phyloP scores from a whole-genome alignment of 2,113 vertebrate genomes.

The Triplophysa rosa region DNA sequence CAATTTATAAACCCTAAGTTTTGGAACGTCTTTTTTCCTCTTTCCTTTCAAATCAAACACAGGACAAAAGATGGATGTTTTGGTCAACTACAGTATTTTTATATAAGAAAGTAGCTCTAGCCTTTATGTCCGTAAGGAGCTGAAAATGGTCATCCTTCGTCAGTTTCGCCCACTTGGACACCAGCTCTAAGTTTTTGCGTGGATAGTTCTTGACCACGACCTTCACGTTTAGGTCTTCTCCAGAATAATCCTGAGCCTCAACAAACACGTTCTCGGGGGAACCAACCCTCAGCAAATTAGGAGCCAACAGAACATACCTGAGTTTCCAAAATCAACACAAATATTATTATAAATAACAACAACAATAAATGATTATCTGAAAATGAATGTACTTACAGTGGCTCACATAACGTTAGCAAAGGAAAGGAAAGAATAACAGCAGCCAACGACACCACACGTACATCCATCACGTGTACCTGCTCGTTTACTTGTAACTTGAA shows the following conservation, averaged over 20 bases:
- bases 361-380: not conserved
- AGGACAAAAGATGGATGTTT: no score
- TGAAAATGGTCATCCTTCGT: constrained; percentile 47
- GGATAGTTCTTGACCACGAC: constrained; percentile 66
- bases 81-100: no score
- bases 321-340: no score
- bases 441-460: constrained; percentile 25
- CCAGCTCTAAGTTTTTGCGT: constrained; percentile 42
- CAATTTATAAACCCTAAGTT: no score
- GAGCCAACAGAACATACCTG: constrained; percentile 69
- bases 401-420: constrained; percentile 26
- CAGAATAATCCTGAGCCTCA: constrained; percentile 69
- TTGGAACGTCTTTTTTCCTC: no score
- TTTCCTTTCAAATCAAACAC: no score
- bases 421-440: constrained; percentile 35
- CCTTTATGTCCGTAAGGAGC: constrained; percentile 47
- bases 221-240: not conserved
- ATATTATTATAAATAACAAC: not conserved
- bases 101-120: no score
- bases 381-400: constrained; percentile 42
- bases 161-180: constrained; percentile 47
- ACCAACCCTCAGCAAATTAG: constrained; percentile 72
- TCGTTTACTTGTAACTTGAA: not conserved
- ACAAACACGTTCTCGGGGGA: constrained; percentile 72
- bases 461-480: not conserved